phyloP scores from a whole-genome alignment of 1,140 invertebrate genomes.

The Capitella teleta region DNA sequence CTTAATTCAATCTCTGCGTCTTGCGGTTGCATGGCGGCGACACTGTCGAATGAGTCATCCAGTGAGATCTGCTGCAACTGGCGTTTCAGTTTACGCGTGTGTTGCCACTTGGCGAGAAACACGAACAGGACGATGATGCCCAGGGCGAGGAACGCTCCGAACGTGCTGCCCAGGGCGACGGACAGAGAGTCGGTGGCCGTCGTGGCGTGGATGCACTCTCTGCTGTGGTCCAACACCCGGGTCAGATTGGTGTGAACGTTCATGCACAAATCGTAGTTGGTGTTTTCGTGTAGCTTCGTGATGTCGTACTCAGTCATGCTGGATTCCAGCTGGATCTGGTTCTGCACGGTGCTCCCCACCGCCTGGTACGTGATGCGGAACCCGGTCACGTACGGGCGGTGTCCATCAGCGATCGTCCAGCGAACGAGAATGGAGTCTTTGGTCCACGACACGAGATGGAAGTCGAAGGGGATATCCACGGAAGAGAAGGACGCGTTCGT shows the following conservation, averaged over 20 bases:
- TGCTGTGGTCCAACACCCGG: not conserved
- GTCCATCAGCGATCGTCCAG: not conserved
- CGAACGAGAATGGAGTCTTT: slow-evolving; percentile 5
- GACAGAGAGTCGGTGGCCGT: slow-evolving; percentile 13
- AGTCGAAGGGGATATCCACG: too few species aligned
- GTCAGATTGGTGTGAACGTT: not conserved
- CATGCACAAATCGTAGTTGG: slow-evolving; percentile 8
- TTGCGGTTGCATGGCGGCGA: not conserved
- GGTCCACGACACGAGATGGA: slow-evolving; percentile 1
- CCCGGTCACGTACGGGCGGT: not conserved
- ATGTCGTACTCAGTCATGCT: slow-evolving; percentile 1
- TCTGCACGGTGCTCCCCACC: slow-evolving; percentile 3
- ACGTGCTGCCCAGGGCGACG: slow-evolving; percentile 11
- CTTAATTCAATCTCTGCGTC: slow-evolving; percentile 2
- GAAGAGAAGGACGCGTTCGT: too few species aligned
- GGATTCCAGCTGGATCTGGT: not conserved
- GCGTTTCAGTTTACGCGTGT: slow-evolving; percentile 3
- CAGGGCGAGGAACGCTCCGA: slow-evolving; percentile 13
- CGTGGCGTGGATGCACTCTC: slow-evolving; percentile 7
- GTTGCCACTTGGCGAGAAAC: slow-evolving; percentile 14
- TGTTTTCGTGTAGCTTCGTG: slow-evolving; percentile 5
- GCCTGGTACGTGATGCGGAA: slow-evolving; percentile 7
- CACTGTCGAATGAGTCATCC: slow-evolving; percentile 1
- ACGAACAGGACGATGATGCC: slow-evolving; percentile 14
- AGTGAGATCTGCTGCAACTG: not conserved